phyloP scores from a whole-genome alignment of 2,797 vertebrate species.

The Karalla daura region DNA sequence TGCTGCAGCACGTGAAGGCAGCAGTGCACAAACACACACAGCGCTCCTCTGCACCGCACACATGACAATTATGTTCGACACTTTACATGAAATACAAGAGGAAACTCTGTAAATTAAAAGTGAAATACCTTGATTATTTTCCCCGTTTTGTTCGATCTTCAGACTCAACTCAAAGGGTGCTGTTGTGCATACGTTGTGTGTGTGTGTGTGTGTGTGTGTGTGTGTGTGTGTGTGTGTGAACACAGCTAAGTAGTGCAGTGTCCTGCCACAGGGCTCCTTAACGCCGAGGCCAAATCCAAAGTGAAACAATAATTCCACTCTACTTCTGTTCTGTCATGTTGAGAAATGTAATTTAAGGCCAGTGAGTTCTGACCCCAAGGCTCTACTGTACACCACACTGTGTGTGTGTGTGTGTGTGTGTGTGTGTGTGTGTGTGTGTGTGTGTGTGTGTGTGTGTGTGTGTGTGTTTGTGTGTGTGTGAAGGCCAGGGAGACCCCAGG shows the following conservation, averaged over 20 bases:
- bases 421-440: slow-evolving; percentile 33
- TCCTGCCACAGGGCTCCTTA: slow-evolving; percentile 73
- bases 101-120: no score
- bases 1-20: neutral
- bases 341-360: slow-evolving; percentile 85
- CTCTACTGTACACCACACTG: slow-evolving; percentile 61
- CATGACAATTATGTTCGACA: no score
- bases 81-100: no score
- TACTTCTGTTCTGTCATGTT: slow-evolving; percentile 82
- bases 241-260: slow-evolving; percentile 33
- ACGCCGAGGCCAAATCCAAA: slow-evolving; percentile 75
- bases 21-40: neutral
- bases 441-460: slow-evolving; percentile 25
- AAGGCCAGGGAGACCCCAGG: slow-evolving; percentile 64
- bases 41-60: neutral
- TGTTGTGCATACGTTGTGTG: neutral
- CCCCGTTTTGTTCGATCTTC: no score
- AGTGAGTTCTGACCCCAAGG: slow-evolving; percentile 81
- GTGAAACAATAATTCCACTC: slow-evolving; percentile 83
- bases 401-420: slow-evolving; percentile 17
- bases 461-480: slow-evolving; percentile 29
- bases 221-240: slow-evolving; percentile 23
- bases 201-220: slow-evolving; percentile 9
- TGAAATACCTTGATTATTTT: no score
- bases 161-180: no score